Base-by-base conservation (phyloP, 35 echinoderm and acorn worm species). In the Patiria miniata region DNA sequence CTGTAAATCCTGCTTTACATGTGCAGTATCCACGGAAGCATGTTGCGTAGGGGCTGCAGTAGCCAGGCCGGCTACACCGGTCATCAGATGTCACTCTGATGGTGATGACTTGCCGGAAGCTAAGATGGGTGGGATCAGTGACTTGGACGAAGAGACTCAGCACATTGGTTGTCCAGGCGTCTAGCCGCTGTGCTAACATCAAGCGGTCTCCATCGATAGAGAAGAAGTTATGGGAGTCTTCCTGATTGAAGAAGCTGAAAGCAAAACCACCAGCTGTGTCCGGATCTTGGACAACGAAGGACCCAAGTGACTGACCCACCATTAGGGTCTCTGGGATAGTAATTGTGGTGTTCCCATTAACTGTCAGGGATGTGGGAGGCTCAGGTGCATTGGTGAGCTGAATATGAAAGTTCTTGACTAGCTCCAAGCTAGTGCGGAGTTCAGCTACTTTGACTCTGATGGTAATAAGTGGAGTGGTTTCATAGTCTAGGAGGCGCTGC, bases 1-100 rank as follows among this genome's bases (percentile, higher is more conserved):
- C 88, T 82, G 26, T 40, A 83, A 90, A 90, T 22, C 88, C 88
- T 44, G 88, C 29, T 83, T 68, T 76, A 36, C 88, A 90, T 76
- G 54, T 39, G 77, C 88, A 90, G 39, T 36, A 22, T 65, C 68
- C 81, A 19, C 81, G 79, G 33, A 90, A 16, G 65, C 88, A 90
- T 50, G 37, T 81, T 17, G 88, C 88, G 77, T 83, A 52, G 3
- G 36, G 39, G 51, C 88, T 90, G 32, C 88, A 90, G 28, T 83
- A 90, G n/a, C 39, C 44, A 10, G 82, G 36, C 57, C 77, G 60
- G 9, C 10, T 16, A 22, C 88, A 90, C 40, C 60, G 21, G 54
- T 90, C 80, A 40, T 83, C 88, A 39, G 81, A 79, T 8, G 54
- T 83, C 14, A 83, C 78, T 77, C 57, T 90, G 6, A 90, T 58